A percentile compares a stretch with the other conserved stretches of the same genome.
These are phyloP conservation scores for Pandion haliaetus DNA, from an alignment of 2,113 vertebrate genomes.

Conservation along the genomic window DNA sequence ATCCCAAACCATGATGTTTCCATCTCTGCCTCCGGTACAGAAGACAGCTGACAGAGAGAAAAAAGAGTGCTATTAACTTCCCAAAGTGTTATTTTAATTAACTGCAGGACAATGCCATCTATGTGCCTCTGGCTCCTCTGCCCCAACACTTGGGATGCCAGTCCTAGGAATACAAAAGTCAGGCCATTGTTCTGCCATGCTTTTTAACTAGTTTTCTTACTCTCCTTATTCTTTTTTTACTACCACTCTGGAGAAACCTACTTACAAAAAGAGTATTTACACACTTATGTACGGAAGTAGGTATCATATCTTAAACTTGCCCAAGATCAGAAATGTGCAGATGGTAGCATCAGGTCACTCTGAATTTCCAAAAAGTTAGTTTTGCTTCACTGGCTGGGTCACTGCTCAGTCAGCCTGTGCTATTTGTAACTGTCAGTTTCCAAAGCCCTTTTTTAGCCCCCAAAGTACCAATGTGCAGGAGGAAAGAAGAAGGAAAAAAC, in stretches of 20 bases:
- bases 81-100: neutral
- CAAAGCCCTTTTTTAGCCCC: neutral
- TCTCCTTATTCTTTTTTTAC: neutral
- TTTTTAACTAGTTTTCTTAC: neutral
- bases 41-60: slow-evolving; percentile 84
- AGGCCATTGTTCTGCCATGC: neutral
- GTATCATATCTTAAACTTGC: neutral
- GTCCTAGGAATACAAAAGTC: neutral
- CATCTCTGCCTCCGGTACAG: slow-evolving; percentile 94
- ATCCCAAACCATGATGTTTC: slow-evolving; percentile 98
- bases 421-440: neutral
- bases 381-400: neutral
- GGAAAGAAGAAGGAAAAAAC: neutral
- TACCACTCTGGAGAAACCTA: neutral
- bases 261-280: neutral
- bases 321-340: neutral
- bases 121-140: neutral
- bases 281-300: neutral
- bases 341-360: neutral
- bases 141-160: neutral
- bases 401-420: neutral
- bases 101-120: neutral
- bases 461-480: neutral
- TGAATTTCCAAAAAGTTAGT: neutral
- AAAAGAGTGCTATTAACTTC: neutral